Percentiles rank a stretch among this genome's conserved stretches.
These are phyloP conservation scores for Zosterops hypoxanthus DNA, from an alignment of 2,113 vertebrate genomes.

Conservation along the genomic window DNA sequence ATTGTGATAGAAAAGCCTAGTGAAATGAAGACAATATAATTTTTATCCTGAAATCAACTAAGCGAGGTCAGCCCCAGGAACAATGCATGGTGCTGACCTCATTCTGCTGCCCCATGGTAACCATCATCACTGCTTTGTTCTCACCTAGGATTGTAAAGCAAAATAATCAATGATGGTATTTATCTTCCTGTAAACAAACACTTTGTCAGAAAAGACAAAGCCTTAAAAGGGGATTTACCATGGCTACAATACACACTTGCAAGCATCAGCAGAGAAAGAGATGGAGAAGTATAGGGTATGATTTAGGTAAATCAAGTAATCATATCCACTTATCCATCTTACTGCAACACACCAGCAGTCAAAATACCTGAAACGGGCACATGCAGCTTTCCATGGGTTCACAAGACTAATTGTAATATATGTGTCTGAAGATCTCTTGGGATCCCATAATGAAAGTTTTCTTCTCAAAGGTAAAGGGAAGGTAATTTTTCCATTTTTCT, in stretches of 20 bases:
- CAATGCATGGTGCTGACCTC: neutral
- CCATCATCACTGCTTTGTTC: neutral
- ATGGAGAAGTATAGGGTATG: neutral
- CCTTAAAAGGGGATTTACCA: neutral
- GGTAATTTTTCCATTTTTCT: neutral
- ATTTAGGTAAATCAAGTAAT: neutral
- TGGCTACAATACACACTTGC: neutral
- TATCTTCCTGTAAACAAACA: neutral
- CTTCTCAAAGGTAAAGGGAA: neutral
- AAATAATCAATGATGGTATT: neutral
- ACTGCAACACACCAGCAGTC: neutral
- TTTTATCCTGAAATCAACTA: neutral
- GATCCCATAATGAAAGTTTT: neutral
- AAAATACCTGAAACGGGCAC: neutral
- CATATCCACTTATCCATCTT: neutral
- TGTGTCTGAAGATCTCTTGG: neutral
- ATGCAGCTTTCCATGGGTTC: neutral
- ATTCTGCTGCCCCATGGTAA: slow-evolving; percentile 1
- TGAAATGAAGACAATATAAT: neutral
- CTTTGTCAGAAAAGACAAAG: neutral
- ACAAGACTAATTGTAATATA: neutral
- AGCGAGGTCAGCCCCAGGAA: neutral
- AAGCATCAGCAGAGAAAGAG: neutral
- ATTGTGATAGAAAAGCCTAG: neutral
- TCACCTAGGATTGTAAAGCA: neutral